Evolutionary conservation across 1,140 invertebrate species (phyloP), one percentile per base, ranked within the genome.

Genomic region (Drosophila parvula): DNA sequence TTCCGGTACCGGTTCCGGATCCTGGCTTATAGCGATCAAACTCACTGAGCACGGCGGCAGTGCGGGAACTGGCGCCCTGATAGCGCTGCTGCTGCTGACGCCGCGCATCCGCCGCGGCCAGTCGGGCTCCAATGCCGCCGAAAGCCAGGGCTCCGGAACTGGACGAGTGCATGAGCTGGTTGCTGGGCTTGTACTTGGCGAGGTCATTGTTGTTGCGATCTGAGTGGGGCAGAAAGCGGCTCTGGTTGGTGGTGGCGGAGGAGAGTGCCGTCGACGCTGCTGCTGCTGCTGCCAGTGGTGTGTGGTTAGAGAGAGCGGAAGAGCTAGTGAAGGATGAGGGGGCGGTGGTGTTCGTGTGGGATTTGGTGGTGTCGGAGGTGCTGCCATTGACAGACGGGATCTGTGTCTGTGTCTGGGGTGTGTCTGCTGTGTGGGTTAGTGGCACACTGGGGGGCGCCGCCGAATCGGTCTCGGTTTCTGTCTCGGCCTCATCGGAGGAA

Each of bases 171-270:
- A 82, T 76, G n/a, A 91, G 59, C 45, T 91, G 62, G 55, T 76
- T 78, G 61, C 78, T 51, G 61, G 90, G 85, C 60, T 71, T 80
- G 28, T 91, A 91, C 43, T 91, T 91, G 70, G 90, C 81, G 34
- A 91, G 81, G 71, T 90, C 86, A 60, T 78, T 86, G 71, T 91
- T 88, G 73, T 85, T 91, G 71, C 83, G 86, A 84, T 91, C 86
- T 80, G 89, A 81, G 65, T 91, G 67, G 47, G 83, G 74, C 57
- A 85, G 60, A 78, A 80, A 90, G 74, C 76, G 79, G 68, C 77
- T 90, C 48, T 83, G 74, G 78, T 74, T 81, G 67, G 63, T 57
- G 56, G 43, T 74, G 53, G 27, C 64, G 30, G 68, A 22, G 64
- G 40, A 43, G 47, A 50, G 70, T 61, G 74, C 71, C 50, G 78